Base-by-base conservation (phyloP, 1,140 invertebrate genomes). In the Caligus rogercresseyi region DNA sequence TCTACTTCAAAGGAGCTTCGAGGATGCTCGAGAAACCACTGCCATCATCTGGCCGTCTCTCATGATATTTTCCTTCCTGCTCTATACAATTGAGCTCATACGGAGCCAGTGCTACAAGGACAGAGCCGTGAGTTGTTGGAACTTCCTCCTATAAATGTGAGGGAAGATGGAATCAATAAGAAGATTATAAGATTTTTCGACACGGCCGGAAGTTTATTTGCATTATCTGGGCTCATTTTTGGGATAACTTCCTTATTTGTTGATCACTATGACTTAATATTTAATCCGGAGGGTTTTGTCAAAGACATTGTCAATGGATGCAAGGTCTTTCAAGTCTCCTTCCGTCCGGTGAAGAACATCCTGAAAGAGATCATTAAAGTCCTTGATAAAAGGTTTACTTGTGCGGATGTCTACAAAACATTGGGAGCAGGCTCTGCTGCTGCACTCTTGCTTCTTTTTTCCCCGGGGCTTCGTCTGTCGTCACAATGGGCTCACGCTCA, bases 201-300 rank as follows among this genome's bases (percentile, higher is more conserved):
- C 24, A 63, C 61, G 4, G 3, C 23, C 3, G 61, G 52, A 1
- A 59, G 18, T 25, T 1, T 56, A 16, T 14, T 54, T n/a, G 53
- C 54, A 21, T 55, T 63, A 23, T 18, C 21, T 18, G 61, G 52
- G 25, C 23, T 63, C 19, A 25, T 63, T 1, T 23, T 63, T 19
- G 61, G 61, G 15, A 18, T 63, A n/a, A 23, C 51, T 20, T 63
- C 61, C n/a, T 13, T 63, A 16, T 63, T 63, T 55, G 7, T 63
- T 2, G 61, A 63, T 25, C 61, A 63, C 19, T 63, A 63, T 63
- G 61, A 63, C 43, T 16, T 63, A 1, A 11, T 23, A 3, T 63
- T 63, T 63, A 25, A 59, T 14, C 53, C 53, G 1, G 52, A 58
- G 13, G 61, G 61, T 1, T 19, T 23, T 25, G 21, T 53, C 14